Base-by-base conservation (phyloP, 1,140 invertebrate species). In the Luehdorfia chinensis region DNA sequence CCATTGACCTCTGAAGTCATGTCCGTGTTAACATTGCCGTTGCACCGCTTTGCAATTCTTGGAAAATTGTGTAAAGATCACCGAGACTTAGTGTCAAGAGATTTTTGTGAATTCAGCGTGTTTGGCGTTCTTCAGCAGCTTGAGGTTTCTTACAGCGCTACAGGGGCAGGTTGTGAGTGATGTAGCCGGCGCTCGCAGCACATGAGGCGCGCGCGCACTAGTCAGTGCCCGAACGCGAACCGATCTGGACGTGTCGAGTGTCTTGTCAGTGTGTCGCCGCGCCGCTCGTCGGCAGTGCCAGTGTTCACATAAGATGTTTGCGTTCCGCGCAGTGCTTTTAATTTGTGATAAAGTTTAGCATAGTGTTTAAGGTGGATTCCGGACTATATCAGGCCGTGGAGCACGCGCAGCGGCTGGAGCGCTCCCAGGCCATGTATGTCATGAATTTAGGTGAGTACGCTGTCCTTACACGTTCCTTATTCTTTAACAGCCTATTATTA, bases 371-470 rank as follows among this genome's bases (percentile, higher is more conserved):
- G 77, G 78, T 85, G 80, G 80, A 85, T 80, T 85, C 80, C 78
- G 80, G 78, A 75, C 66, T 85, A 6, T 83, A 85, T 64, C 70
- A 65, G 75, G 70, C 77, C 67, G 80, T 84, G 76, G 80, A 83
- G 80, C 80, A 75, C 71, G 71, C 77, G 56, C 67, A 72, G 67
- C 73, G 75, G 73, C 75, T 80, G 73, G 78, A 83, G 71, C 78
- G 81, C 74, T 83, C 78, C 73, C 81, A 74, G 78, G 78, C 78
- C 70, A 85, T 85, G 81, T 85, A 85, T 77, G 81, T 85, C 76
- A 79, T 85, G 49, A 85, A 85, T 83, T 75, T 85, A 79, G 81
- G 81, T 85, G 75, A 85, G 81, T 75, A 70, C 75, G 76, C 69
- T 63, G 68, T 72, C 66, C 59, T 74, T 75, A 59, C 48, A 71